Percentiles rank a stretch among this genome's conserved stretches.
Evolutionary conservation across 1,140 invertebrate species (phyloP).

Genomic region (Amyelois transitella): DNA sequence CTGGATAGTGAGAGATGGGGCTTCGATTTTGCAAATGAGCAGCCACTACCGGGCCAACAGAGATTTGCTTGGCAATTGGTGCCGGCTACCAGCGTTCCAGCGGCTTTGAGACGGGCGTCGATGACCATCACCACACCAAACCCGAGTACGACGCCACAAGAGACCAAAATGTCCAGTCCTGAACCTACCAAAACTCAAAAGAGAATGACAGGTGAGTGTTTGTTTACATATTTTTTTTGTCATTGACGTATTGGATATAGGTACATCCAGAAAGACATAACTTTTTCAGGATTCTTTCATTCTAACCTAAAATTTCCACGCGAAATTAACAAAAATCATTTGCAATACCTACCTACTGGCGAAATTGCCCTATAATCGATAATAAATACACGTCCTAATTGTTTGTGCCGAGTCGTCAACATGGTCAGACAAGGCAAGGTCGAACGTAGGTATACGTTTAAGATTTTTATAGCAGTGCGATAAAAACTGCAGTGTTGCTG

Average conservation of each 20-base stretch:
- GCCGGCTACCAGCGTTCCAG: conserved; percentile 50
- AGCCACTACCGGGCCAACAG: conserved; percentile 56
- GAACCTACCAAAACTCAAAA: conserved; percentile 63
- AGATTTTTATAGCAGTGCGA: not conserved
- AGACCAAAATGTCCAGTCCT: conserved; percentile 54
- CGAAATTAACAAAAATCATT: too few relatives aligned
- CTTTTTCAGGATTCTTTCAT: too few relatives aligned
- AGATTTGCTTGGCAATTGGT: conserved; percentile 67
- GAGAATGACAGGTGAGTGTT: conserved; percentile 68
- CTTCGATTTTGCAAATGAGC: conserved; percentile 66
- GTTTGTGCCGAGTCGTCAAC: not conserved
- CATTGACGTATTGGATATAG: not conserved
- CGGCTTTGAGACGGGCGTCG: conserved; percentile 52
- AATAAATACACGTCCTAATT: not conserved
- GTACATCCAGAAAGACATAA: too few relatives aligned
- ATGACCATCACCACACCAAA: conserved; percentile 51
- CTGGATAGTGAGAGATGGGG: conserved; percentile 66
- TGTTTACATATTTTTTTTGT: conserved; percentile 1
- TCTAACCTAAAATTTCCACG: too few relatives aligned
- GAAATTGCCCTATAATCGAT: not conserved
- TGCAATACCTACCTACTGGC: not conserved
- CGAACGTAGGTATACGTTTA: not conserved
- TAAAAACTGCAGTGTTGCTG: not conserved
- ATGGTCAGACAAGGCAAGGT: not conserved
- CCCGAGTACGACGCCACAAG: conserved; percentile 37